Conservation (phyloP, 2,113 vertebrate species). For the Siniperca chuatsi region DNA sequence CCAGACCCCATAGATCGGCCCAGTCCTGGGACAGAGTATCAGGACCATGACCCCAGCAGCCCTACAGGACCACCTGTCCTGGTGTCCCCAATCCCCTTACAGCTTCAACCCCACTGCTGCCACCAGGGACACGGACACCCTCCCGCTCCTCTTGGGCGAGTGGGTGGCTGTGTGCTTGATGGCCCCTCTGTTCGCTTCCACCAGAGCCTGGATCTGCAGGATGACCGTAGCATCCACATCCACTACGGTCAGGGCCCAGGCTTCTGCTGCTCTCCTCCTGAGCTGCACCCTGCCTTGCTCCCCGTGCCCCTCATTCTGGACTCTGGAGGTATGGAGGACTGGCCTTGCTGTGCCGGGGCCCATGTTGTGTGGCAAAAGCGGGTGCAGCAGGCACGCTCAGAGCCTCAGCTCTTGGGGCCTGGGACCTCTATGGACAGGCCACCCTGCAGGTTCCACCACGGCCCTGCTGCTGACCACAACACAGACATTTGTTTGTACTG, state of each 20-base stretch:
- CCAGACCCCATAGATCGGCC: constrained; percentile 69
- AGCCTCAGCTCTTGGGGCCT: constrained; percentile 84
- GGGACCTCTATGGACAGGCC: constrained; percentile 77
- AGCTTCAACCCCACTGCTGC: constrained; percentile 80
- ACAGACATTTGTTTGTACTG: constrained; percentile 86
- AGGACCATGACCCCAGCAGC: constrained; percentile 67
- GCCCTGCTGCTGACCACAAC: constrained; percentile 72
- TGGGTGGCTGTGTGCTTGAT: constrained; percentile 84
- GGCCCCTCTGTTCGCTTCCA: constrained; percentile 81
- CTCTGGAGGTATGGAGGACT: constrained; percentile 82
- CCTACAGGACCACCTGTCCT: constrained; percentile 62
- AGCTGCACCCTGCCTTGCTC: constrained; percentile 85
- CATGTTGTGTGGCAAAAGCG: constrained; percentile 89
- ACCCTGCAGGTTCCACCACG: constrained; percentile 73
- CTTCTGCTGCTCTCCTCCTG: constrained; percentile 85
- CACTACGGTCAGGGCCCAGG: constrained; percentile 81
- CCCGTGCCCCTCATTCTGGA: constrained; percentile 87
- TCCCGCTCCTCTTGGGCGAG: constrained; percentile 81
- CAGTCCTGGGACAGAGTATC: constrained; percentile 71
- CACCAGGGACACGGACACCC: constrained; percentile 84
- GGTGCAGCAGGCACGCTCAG: constrained; percentile 82
- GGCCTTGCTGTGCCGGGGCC: constrained; percentile 79
- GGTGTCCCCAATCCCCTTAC: constrained; percentile 65
- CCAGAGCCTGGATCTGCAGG: constrained; percentile 84
- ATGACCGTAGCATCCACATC: constrained; percentile 81